These are phyloP conservation scores for Jaculus jaculus DNA, from an alignment of 2,113 vertebrate species.

Conservation along the genomic window DNA sequence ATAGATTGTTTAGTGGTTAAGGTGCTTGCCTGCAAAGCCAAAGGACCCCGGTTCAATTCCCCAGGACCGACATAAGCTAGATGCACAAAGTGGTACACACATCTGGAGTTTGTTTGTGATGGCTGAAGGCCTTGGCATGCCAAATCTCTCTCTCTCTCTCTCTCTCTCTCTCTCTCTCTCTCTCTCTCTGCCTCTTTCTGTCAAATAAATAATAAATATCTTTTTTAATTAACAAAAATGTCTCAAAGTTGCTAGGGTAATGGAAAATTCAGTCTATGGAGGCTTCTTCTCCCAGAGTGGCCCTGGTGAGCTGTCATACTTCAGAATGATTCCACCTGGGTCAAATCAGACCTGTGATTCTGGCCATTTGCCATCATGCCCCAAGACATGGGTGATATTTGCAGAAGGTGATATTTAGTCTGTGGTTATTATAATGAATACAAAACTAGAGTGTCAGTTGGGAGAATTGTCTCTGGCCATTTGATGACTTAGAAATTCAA, in stretches of 20 bases:
- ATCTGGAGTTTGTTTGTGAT: too few relatives aligned
- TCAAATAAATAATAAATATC: too few relatives aligned
- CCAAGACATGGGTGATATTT: conserved; percentile 28
- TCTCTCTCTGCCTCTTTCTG: too few relatives aligned
- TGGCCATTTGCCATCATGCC: not conserved
- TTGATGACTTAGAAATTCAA: conserved; percentile 10
- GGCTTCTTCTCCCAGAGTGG: not conserved
- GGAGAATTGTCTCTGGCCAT: not conserved
- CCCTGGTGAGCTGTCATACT: not conserved
- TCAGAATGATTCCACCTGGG: not conserved
- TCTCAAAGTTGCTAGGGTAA: conserved; percentile 48
- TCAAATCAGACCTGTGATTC: not conserved
- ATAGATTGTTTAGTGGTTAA: too few relatives aligned
- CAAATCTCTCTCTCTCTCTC: too few relatives aligned
- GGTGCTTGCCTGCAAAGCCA: too few relatives aligned
- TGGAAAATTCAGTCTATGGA: conserved; percentile 27
- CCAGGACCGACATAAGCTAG: too few relatives aligned
- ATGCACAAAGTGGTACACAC: too few relatives aligned
- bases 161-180: too few relatives aligned
- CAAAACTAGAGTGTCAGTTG: not conserved
- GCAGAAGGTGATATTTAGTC: conserved; percentile 25
- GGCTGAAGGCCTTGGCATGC: too few relatives aligned
- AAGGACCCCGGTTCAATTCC: too few relatives aligned
- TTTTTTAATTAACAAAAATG: too few relatives aligned
- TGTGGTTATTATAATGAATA: not conserved